A percentile compares a stretch with the other conserved stretches of the same genome.
Evolutionary conservation across 2,888 invertebrate species (phyloP).

Genomic region (Aplocera efformata): DNA sequence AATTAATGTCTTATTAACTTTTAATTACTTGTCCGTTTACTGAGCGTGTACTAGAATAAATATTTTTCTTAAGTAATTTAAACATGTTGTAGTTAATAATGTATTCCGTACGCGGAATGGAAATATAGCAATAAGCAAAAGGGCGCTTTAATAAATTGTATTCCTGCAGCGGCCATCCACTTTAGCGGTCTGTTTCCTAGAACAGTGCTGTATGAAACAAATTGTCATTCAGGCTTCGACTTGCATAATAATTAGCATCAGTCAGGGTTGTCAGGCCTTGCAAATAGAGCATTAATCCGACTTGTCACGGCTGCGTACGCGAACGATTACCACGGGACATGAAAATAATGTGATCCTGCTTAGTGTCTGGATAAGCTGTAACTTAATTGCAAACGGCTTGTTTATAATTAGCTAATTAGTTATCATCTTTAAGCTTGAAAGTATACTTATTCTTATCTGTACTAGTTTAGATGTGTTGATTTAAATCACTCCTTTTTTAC

Average conservation of each 20-base stretch:
- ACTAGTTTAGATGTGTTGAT: no score
- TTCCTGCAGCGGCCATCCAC: slow-evolving; percentile 18
- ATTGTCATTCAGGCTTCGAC: slow-evolving; percentile 32
- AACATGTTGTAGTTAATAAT: slow-evolving; percentile 8
- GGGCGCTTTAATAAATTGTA: slow-evolving; percentile 18
- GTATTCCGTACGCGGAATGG: slow-evolving; percentile 8
- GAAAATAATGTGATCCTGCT: not conserved
- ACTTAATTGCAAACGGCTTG: no score
- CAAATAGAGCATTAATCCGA: slow-evolving; percentile 55
- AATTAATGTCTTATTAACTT: slow-evolving; percentile 2
- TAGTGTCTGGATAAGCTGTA: no score
- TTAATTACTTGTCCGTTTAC: slow-evolving; percentile 2
- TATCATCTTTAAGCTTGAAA: no score
- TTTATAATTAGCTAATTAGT: no score
- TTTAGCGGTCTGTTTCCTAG: slow-evolving; percentile 28
- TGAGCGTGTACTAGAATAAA: not conserved
- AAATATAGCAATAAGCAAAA: slow-evolving; percentile 12
- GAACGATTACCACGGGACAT: slow-evolving; percentile 1
- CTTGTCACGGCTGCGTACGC: slow-evolving; percentile 43
- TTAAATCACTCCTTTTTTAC: no score
- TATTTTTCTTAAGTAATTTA: not conserved
- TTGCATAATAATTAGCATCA: slow-evolving; percentile 34
- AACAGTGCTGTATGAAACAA: slow-evolving; percentile 21
- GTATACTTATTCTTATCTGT: no score
- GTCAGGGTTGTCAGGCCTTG: slow-evolving; percentile 40